phyloP scores from a whole-genome alignment of 2,888 invertebrate genomes.

The Calameuta idolon region DNA sequence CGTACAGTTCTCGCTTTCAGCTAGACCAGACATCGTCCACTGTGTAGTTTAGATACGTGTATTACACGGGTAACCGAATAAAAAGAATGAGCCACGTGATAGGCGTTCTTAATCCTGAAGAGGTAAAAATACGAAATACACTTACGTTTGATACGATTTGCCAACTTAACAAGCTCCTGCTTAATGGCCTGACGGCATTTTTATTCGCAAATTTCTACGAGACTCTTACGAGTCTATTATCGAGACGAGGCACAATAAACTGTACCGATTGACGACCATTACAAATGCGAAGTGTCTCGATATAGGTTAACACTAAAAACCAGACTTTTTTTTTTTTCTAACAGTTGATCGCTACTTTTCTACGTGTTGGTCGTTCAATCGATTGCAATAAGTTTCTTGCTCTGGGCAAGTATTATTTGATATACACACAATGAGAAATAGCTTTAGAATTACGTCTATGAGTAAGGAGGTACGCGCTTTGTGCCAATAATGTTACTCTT shows the following conservation, averaged over 20 bases:
- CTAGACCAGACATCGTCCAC: not conserved
- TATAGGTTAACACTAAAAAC: not conserved
- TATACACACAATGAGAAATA: not conserved
- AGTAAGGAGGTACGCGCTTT: not conserved
- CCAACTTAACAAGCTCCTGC: not conserved
- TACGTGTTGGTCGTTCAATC: not conserved
- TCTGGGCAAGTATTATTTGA: not conserved
- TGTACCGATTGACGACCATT: conserved; percentile 31
- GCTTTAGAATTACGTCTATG: not conserved
- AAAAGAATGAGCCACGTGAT: not conserved
- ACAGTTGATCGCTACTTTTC: not conserved
- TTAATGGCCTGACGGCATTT: conserved; percentile 35
- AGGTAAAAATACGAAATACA: not conserved
- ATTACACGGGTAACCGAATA: not conserved
- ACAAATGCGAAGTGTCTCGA: not conserved
- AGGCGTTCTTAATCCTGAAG: not conserved
- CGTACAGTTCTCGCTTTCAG: not conserved
- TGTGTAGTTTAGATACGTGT: not conserved
- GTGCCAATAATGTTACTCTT: not conserved
- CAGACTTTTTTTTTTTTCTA: not conserved
- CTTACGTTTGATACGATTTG: not conserved
- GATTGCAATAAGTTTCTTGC: not conserved
- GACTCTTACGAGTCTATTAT: conserved; percentile 29
- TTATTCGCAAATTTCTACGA: conserved; percentile 38
- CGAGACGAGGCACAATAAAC: conserved; percentile 33